Base-by-base conservation (phyloP, 2,888 invertebrate species). In the Drosophila rellima region DNA sequence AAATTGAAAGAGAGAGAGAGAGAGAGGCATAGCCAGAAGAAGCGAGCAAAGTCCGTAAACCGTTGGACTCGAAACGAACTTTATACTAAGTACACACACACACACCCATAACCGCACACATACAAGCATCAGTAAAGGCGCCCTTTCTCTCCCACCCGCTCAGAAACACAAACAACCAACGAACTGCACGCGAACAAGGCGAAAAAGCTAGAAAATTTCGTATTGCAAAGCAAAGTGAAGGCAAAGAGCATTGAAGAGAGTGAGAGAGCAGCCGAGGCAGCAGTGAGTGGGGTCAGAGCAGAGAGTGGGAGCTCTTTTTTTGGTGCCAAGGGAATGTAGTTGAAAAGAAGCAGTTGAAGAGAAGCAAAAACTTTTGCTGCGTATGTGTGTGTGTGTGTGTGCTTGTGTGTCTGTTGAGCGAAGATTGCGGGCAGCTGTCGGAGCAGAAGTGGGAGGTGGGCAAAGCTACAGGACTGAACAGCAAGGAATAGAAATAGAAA, bases 171-270 rank as follows among this genome's bases (percentile, higher is more conserved):
- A 59, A 56, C 60, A 51, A 50, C 68, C 88, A 72, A 88, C 88
- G 74, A 84, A 79, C 82, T 82, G 81, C 85, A 82, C 65, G 75
- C 84, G 67, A 79, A 70, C 75, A 70, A 78, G 80, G 56, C 80
- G 70, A 78, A 87, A 79, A 77, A 75, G 83, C 82, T 83, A 83
- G 88, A 86, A 88, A 82, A 88, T 82, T 83, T 82, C 83, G 65
- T 72, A 88, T 82, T 83, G 86, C 83, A 66, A 77, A 88, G 80
- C 71, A 64, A 29, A 67, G 17, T 51, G 39, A 40, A 39, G 55
- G 50, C 20, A 60, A 60, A 64, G 70, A 75, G 54, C 37, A 5
- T 8, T 1, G 44, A 17, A 20, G 48, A 48, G 48, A 48, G 39
- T 8, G n/a, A n/a, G n/a, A n/a, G n/a, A 18, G 11, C 29, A 44